These are phyloP conservation scores for Typhlichthys subterraneus DNA, from an alignment of 2,797 vertebrate genomes.

Conservation along the genomic window DNA sequence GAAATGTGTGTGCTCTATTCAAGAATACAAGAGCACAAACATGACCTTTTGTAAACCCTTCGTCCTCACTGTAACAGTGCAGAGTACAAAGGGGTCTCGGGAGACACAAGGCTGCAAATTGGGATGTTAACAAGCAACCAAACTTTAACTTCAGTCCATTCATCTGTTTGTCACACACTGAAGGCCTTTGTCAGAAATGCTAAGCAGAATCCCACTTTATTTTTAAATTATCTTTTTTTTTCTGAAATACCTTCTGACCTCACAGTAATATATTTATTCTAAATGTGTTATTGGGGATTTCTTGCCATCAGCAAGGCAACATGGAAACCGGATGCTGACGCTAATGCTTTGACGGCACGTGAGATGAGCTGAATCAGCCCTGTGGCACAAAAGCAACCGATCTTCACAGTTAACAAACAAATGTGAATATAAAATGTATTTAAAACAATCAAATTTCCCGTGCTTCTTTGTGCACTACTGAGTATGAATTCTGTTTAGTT, in stretches of 20 bases:
- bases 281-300: constrained; percentile 35
- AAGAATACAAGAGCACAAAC: not conserved
- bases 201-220: constrained; percentile 1
- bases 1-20: not conserved
- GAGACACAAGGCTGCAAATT: no score
- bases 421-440: no score
- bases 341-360: no score
- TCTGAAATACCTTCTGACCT: constrained; percentile 11
- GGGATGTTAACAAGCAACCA: no score
- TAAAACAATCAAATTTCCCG: no score
- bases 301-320: constrained; percentile 27
- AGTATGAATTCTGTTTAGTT: no score
- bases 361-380: no score
- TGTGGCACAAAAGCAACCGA: no score
- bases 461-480: not conserved
- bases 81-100: no score
- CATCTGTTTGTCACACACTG: not conserved
- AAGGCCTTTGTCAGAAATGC: constrained; percentile 3
- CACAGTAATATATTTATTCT: constrained; percentile 30
- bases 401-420: no score
- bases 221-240: constrained; percentile 19
- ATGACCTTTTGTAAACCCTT: constrained; percentile 9
- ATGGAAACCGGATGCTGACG: no score
- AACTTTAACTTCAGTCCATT: no score
- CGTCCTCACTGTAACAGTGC: constrained; percentile 7